Base-by-base conservation (phyloP, 2,888 invertebrate species). In the Eilema sororculum region DNA sequence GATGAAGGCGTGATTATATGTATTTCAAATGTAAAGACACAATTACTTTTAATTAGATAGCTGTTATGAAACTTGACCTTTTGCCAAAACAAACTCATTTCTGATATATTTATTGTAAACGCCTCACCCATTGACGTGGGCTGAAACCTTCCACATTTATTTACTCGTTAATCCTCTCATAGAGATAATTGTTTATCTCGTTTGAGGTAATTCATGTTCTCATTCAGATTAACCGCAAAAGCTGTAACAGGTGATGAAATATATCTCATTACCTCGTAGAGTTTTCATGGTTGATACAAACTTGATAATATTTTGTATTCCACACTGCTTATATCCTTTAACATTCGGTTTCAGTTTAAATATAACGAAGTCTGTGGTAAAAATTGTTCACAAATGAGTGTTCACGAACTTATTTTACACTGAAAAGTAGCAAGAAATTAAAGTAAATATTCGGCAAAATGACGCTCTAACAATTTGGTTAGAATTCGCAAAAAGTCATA, bases 381-480 rank as follows among this genome's bases (percentile, higher is more conserved):
- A 41, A 41, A 41, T 13, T 37, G 37, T 37, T 13, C 8, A 2
- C 37, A 37, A 37, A 37, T 12, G 13, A 37, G 13, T 37, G 37
- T 13, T 37, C 20, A 25, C 13, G 28, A 16, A 59, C 28, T 63
- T 64, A 72, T 61, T 78, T 67, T 65, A 57, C 33, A 58, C 58
- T 72, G 41, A 59, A 64, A 72, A 71, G 69, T 41, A 58, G 37
- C 28, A 30, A 58, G 33, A 62, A 46, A 60, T 61, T 69, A 67
- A 75, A 57, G 13, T 22, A 71, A 77, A 57, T 28, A 62, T 63
- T 68, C 61, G 37, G 68, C 67, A 66, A 68, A 75, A 70, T 70
- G 76, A 81, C 69, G 68, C 77, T 69, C 69, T 71, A 65, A 61
- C 61, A 80, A 77, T 77, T 79, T 68, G 76, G 76, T 74, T 76